Evolutionary conservation across 2,888 invertebrate genomes (phyloP), one percentile per base, ranked within the genome.

Genomic region (Acheta domesticus): DNA sequence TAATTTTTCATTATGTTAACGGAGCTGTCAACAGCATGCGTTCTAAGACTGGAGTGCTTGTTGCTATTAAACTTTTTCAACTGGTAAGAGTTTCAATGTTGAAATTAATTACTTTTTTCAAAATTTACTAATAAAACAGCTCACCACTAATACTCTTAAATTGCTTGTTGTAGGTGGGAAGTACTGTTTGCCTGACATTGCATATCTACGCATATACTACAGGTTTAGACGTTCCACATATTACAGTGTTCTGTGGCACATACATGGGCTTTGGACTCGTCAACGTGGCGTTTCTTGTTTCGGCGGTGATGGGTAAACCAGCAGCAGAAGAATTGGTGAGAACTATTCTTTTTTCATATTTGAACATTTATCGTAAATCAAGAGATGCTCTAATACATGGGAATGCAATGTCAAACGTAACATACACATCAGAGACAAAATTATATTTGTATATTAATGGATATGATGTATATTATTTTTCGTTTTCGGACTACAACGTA

Each of bases 301-400:
- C 62, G 16, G 62, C 62, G n/a, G 62, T n/a, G 62, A 62, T 62
- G 62, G 62, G 62, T n/a, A 62, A 62, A 62, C 62, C 62, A 62
- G 62, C 62, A 12, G 62, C 62, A 0, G 62, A 62, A 62, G 62
- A 62, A 62, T n/a, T 62, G 62, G 62, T 62, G 11, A 62, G 62
- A 11, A 62, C 14, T 62, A 62, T 62, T 62, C 1, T n/a, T 62
- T 36, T 36, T 36, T 36, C 36, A 5, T 36, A 36, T 36, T 36
- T 36, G 36, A 36, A 36, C 8, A 36, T 36, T 36, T 36, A 36
- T 36, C 8, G 36, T 5, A 36, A 36, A 36, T 36, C 8, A 8
- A 36, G 36, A 36, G 36, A 36, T 36, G 36, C 8, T 36, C 8
- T 36, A 36, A 36, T 36, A 5, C 8, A 36, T 36, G 5, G 5